A percentile compares a stretch with the other conserved stretches of the same genome.
These are phyloP conservation scores for Hirtodrosophila trivittata DNA, from an alignment of 2,888 invertebrate genomes.

Conservation along the genomic window DNA sequence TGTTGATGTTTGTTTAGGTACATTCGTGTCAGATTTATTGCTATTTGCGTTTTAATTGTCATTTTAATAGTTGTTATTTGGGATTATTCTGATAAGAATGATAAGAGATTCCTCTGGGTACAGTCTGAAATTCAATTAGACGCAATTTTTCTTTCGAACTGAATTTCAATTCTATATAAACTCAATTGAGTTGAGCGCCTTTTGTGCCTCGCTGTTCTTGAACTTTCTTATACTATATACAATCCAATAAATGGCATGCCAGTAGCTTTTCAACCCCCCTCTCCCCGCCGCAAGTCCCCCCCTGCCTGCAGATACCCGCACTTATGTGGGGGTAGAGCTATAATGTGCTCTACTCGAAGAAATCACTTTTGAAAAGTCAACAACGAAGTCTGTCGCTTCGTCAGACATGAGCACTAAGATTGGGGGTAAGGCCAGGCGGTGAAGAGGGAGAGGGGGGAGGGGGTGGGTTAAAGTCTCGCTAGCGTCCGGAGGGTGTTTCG, in stretches of 20 bases:
- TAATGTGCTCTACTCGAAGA: conserved; percentile 76
- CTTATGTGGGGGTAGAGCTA: conserved; percentile 61
- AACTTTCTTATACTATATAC: conserved; percentile 26
- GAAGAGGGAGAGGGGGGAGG: not conserved
- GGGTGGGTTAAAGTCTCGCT: conserved; percentile 30
- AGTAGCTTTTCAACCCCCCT: conserved; percentile 11
- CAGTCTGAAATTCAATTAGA: conserved; percentile 50
- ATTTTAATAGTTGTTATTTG: conserved; percentile 62
- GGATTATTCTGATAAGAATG: conserved; percentile 23
- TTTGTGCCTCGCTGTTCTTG: conserved; percentile 19
- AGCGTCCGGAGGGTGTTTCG: conserved; percentile 56
- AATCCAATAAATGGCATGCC: conserved; percentile 76
- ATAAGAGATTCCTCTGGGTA: conserved; percentile 4
- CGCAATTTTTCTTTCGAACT: conserved; percentile 31
- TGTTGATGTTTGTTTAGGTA: conserved; percentile 76
- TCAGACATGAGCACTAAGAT: not conserved
- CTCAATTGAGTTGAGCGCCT: conserved; percentile 50
- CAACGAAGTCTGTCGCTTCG: conserved; percentile 58
- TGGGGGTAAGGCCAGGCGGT: not conserved
- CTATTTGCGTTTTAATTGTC: conserved; percentile 53
- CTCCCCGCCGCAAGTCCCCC: no score
- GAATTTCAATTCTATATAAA: conserved; percentile 25
- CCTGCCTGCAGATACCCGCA: not conserved
- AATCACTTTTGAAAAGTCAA: conserved; percentile 79
- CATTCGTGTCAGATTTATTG: conserved; percentile 52